Percentiles rank a stretch among this genome's conserved stretches.
Evolutionary conservation across 2,113 vertebrate species (phyloP).

Genomic region (Antennarius striatus): DNA sequence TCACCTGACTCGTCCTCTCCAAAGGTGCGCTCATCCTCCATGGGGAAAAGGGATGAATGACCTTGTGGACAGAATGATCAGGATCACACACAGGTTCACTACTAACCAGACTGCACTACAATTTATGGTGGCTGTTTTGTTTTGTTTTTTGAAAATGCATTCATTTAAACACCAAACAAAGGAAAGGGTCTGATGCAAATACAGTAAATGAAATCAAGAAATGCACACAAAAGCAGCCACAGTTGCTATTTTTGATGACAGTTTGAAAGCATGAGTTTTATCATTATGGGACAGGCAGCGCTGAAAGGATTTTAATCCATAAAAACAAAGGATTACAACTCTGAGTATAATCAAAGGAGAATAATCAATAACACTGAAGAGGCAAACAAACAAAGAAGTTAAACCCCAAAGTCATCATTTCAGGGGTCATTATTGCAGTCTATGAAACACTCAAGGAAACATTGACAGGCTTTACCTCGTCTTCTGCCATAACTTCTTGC

Average conservation of each 20-base stretch:
- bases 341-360: constrained; percentile 8
- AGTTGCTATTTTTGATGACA: constrained; percentile 24
- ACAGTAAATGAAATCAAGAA: constrained; percentile 2
- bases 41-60: constrained; percentile 96
- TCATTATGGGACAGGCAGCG: not conserved
- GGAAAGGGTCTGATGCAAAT: constrained; percentile 17
- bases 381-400: constrained; percentile 42
- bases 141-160: not conserved
- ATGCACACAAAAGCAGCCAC: constrained; percentile 23
- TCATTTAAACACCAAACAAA: constrained; percentile 9
- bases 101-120: not conserved
- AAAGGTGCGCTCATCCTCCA: constrained; percentile 93
- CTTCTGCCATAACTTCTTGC: constrained; percentile 99
- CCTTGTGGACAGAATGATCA: constrained; percentile 72
- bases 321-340: not conserved
- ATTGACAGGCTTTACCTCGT: constrained; percentile 88
- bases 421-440: constrained; percentile 20
- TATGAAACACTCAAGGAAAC: constrained; percentile 26
- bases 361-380: constrained; percentile 23
- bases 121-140: no score
- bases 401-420: constrained; percentile 28
- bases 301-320: not conserved
- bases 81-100: constrained; percentile 10
- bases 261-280: constrained; percentile 15
- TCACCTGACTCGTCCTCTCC: constrained; percentile 94